Conservation (phyloP, 2,888 invertebrate genomes). For the Anticlea derivata region DNA sequence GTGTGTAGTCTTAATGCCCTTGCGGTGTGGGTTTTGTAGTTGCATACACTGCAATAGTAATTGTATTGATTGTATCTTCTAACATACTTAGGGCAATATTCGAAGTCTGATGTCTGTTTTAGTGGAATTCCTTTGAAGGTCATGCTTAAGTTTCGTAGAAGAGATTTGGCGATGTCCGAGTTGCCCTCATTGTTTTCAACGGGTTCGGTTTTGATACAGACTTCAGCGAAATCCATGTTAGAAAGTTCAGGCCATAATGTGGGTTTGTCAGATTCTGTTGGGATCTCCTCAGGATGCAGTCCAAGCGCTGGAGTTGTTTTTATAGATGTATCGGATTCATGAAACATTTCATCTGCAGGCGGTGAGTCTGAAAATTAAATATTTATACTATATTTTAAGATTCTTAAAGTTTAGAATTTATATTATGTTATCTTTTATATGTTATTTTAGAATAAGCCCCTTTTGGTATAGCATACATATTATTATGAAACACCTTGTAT, state of each 20-base stretch:
- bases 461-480: no score
- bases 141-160: not conserved
- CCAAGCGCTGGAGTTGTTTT: not conserved
- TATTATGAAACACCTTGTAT: no score
- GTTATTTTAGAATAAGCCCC: no score
- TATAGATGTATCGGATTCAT: not conserved
- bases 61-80: not conserved
- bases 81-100: not conserved
- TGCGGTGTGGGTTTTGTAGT: not conserved
- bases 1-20: conserved; percentile 1
- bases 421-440: no score
- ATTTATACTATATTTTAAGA: not conserved
- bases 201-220: not conserved
- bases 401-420: no score
- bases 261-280: not conserved
- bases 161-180: not conserved
- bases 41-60: conserved; percentile 1
- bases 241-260: not conserved
- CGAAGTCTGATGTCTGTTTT: not conserved
- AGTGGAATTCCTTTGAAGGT: not conserved
- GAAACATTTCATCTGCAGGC: not conserved
- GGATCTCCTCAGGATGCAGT: not conserved
- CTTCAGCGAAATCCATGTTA: not conserved
- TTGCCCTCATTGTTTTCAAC: not conserved
- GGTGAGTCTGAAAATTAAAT: not conserved